phyloP scores from a whole-genome alignment of 2,113 vertebrate genomes.

The Petroica traversi region DNA sequence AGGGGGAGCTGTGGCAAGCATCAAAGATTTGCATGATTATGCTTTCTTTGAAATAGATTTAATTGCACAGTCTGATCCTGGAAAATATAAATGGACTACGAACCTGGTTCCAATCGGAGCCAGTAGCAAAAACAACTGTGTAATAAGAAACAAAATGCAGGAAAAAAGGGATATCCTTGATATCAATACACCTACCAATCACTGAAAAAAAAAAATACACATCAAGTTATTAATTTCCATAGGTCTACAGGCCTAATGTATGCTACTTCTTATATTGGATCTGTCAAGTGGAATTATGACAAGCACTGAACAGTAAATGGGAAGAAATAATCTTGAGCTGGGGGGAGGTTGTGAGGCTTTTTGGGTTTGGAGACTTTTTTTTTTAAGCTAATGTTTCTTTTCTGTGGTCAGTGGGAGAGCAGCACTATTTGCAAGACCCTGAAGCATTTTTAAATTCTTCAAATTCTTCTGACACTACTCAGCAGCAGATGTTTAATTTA shows the following conservation, averaged over 20 bases:
- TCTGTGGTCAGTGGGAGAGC: not conserved
- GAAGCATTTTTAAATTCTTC: not conserved
- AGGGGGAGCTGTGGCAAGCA: not conserved
- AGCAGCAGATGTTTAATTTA: not conserved
- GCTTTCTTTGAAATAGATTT: not conserved
- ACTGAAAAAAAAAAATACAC: not conserved
- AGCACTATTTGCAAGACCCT: not conserved
- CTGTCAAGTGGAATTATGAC: not conserved
- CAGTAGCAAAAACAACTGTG: not conserved
- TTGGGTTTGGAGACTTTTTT: not conserved
- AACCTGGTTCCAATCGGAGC: not conserved
- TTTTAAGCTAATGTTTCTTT: not conserved
- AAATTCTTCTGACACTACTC: not conserved
- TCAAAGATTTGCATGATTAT: not conserved
- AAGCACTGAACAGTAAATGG: not conserved
- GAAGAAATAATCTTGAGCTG: not conserved
- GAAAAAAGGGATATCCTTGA: not conserved
- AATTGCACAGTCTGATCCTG: not conserved
- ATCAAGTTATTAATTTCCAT: not conserved
- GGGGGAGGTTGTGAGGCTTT: accelerated
- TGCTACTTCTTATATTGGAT: not conserved
- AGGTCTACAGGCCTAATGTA: not conserved
- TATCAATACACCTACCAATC: not conserved
- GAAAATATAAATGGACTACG: not conserved
- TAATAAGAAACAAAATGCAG: not conserved